phyloP scores from a whole-genome alignment of 2,888 invertebrate genomes.

The Drosophila leonis region DNA sequence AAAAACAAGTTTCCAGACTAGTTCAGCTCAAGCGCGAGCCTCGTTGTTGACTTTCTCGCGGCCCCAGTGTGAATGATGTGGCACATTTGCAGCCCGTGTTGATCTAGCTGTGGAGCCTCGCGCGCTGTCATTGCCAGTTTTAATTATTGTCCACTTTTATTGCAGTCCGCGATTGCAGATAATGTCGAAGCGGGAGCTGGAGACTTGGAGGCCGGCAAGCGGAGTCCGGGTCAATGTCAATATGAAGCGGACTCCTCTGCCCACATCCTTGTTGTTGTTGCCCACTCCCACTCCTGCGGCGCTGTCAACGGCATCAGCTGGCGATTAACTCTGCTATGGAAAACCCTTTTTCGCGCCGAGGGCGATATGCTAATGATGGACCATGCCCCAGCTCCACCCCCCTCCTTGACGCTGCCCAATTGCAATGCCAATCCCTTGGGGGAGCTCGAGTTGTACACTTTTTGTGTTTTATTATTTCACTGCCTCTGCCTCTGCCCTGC shows the following conservation, averaged over 20 bases:
- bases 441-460: conserved; percentile 57
- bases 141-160: conserved; percentile 77
- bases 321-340: conserved; percentile 73
- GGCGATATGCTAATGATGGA: conserved; percentile 79
- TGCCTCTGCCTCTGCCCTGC: background rate
- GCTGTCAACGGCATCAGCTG: conserved; percentile 76
- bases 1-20: background rate
- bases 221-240: conserved; percentile 45
- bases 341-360: conserved; percentile 74
- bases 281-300: conserved; percentile 31
- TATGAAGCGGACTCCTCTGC: conserved; percentile 6
- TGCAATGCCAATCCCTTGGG: conserved; percentile 33
- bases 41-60: background rate
- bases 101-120: conserved; percentile 19
- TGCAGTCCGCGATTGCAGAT: conserved; percentile 70
- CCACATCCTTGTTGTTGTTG: background rate
- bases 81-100: conserved; percentile 2
- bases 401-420: conserved; percentile 17
- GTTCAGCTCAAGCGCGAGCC: background rate
- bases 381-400: conserved; percentile 30
- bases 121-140: conserved; percentile 58
- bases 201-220: background rate
- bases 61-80: conserved; percentile 37
- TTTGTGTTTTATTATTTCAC: conserved; percentile 73
- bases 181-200: conserved; percentile 39